Evolutionary conservation across 2,888 invertebrate genomes (phyloP).

Genomic region (Leptopilina syphax): DNA sequence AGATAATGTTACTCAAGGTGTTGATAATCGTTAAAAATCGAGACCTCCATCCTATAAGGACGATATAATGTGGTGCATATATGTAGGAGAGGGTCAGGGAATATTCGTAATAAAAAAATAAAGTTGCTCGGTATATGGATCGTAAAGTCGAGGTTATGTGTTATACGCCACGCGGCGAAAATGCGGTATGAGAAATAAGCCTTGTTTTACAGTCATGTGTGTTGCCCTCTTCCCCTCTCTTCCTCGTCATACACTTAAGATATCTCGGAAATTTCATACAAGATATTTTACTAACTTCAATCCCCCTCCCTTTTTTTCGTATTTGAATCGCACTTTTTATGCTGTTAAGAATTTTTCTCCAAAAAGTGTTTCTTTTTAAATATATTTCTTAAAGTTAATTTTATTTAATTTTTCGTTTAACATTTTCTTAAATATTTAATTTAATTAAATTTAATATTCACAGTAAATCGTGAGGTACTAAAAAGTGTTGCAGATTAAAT

Average conservation of each 20-base stretch:
- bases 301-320: neutral
- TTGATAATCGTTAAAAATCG: neutral
- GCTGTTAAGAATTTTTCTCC: no score
- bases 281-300: constrained; percentile 3
- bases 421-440: no score
- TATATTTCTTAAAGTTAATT: no score
- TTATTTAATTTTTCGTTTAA: no score
- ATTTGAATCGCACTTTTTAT: neutral
- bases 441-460: no score
- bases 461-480: no score
- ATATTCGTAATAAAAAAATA: constrained; percentile 72
- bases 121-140: constrained; percentile 68
- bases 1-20: neutral
- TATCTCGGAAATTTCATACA: constrained; percentile 28
- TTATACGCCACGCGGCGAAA: constrained; percentile 28
- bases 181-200: constrained; percentile 42
- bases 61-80: constrained; percentile 49
- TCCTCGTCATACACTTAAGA: constrained; percentile 21
- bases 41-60: constrained; percentile 23
- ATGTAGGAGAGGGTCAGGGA: constrained; percentile 45
- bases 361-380: no score
- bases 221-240: neutral
- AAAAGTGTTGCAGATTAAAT: no score
- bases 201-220: constrained; percentile 25
- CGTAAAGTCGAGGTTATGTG: constrained; percentile 68